Conservation (phyloP, 2,888 invertebrate species). For the Plutella xylostella region DNA sequence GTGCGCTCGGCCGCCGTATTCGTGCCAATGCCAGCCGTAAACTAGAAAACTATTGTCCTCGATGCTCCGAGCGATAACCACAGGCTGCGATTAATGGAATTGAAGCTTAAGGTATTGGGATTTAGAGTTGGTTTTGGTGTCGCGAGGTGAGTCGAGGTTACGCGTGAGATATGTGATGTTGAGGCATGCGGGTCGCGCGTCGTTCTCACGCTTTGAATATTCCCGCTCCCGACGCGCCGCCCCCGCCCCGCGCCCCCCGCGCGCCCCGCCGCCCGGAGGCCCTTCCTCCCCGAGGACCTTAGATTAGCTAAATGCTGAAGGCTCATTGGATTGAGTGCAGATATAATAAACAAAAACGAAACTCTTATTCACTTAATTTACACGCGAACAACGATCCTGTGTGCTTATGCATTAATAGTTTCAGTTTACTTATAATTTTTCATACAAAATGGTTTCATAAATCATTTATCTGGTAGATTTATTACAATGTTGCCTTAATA, state of each 20-base stretch:
- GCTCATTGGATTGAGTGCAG: too few species aligned
- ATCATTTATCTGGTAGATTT: too few species aligned
- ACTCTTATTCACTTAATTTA: too few species aligned
- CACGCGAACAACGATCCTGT: too few species aligned
- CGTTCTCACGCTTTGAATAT: conserved; percentile 71
- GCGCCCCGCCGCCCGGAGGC: conserved; percentile 29
- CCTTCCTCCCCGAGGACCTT: too few species aligned
- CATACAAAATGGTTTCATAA: too few species aligned
- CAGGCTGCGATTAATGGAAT: conserved; percentile 27
- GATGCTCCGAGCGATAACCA: conserved; percentile 65
- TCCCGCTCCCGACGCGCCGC: conserved; percentile 49
- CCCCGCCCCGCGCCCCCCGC: conserved; percentile 23
- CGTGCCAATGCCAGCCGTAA: conserved; percentile 68
- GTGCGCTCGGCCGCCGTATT: conserved; percentile 59
- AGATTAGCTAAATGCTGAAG: too few species aligned
- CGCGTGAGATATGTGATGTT: conserved; percentile 69
- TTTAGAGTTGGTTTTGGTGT: conserved; percentile 36
- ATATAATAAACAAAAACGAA: too few species aligned
- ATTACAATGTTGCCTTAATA: too few species aligned
- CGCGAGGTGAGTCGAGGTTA: conserved; percentile 43
- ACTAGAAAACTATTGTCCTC: conserved; percentile 70
- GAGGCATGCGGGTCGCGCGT: conserved; percentile 68
- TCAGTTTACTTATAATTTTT: too few species aligned
- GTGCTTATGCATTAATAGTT: too few species aligned
- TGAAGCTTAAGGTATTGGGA: conserved; percentile 29